A percentile compares a stretch with the other conserved stretches of the same genome.
These are phyloP conservation scores for Nephrotoma flavescens DNA, from an alignment of 2,888 invertebrate genomes.

Conservation along the genomic window DNA sequence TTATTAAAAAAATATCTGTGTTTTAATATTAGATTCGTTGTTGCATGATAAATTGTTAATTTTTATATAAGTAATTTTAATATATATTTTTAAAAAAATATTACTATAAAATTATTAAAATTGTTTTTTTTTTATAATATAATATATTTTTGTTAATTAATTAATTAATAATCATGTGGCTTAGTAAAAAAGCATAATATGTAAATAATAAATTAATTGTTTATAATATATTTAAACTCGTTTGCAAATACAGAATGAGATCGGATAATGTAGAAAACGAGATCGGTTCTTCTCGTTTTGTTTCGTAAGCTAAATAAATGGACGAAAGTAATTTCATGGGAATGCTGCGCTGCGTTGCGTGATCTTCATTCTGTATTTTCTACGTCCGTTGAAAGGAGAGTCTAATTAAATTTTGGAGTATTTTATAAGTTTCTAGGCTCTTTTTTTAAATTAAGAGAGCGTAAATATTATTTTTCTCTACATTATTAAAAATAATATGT, in stretches of 20 bases:
- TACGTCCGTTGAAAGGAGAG: not conserved
- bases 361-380: not conserved
- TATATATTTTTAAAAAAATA: not conserved
- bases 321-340: not conserved
- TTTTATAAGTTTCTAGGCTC: not conserved
- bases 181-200: not conserved
- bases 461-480: not conserved
- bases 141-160: not conserved
- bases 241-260: not conserved
- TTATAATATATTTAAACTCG: not conserved
- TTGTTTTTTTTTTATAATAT: not conserved
- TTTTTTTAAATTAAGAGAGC: not conserved
- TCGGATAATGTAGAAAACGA: not conserved
- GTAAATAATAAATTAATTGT: not conserved
- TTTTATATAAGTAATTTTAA: not conserved
- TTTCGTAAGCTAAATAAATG: not conserved
- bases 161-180: not conserved
- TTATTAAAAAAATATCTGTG: not conserved
- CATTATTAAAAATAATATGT: not conserved
- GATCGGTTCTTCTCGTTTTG: not conserved
- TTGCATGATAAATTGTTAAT: not conserved
- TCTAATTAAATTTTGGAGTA: not conserved
- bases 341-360: not conserved
- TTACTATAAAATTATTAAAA: not conserved
- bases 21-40: not conserved